Evolutionary conservation across 2,113 vertebrate species (phyloP), one percentile per base, ranked within the genome.

Genomic region (Haemorhous mexicanus): DNA sequence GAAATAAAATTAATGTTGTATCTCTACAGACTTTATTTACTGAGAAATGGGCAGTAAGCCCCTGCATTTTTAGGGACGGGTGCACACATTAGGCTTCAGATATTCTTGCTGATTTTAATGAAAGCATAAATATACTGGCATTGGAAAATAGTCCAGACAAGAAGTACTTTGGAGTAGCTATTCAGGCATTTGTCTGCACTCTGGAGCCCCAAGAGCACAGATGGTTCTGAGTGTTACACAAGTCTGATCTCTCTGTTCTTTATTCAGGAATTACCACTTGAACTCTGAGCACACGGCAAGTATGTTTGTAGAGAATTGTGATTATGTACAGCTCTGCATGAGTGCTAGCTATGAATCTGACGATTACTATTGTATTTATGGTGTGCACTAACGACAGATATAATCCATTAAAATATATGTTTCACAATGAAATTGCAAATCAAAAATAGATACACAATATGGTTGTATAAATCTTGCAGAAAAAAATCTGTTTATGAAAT

Each of bases 141-240:
- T 14, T 75, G 44, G 47, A 95, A 93, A 95, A 87, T 3, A 77
- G 56, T 56, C 69, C 86, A 87, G 68, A 75, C 43, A 44, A 94
- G 56, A 87, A 81, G 35, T 78, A 81, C 80, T 92, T 91, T 39
- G 44, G 95, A 67, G 30, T 23, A 89, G 46, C 50, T 52, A 94
- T 39, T 89, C 86, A 91, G 80, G 73, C 43, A 1, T 86, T 95
- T 61, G 55, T 83, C 85, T 92, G 89, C 66, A 49, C 44, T 94
- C 68, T 87, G 15, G 70, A 87, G 78, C 87, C 76, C 69, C 56
- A 89, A 49, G 44, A 92, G 52, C 81, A 89, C 96, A 97, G 94
- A 95, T 97, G 96, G 94, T 92, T 97, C 74, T 93, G 93, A 95
- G 93, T 95, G 93, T 95, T 96, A 82, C 59, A 76, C 74, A 91